Evolutionary conservation across 2,888 invertebrate genomes (phyloP), one percentile per base, ranked within the genome.

Genomic region (Brachylomia viminalis): DNA sequence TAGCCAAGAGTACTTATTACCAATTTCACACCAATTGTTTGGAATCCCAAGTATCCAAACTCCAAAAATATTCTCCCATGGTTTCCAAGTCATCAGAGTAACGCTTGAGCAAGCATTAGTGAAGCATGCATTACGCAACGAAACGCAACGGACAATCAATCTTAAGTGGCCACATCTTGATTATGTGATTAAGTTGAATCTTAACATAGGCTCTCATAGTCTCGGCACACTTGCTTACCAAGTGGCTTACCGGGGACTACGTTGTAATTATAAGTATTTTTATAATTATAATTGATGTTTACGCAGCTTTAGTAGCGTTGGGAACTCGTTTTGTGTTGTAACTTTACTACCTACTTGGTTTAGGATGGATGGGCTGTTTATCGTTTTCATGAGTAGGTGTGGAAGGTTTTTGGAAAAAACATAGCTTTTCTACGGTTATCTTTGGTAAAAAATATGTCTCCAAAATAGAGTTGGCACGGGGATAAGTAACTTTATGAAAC

Each of bases 151-250:
- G 88, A 91, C 92, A 93, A 93, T 93, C 92, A 91, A 93, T 93
- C 93, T 92, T 87, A 86, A 88, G 87, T 87, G 91, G 89, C 89
- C 84, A 92, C 91, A 90, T 91, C 92, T 93, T 92, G 93, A 94
- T 94, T 94, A 93, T 94, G 91, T 93, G 93, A 94, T 95, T 94
- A 95, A 93, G 92, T 93, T 92, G 91, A 88, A 90, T 91, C 77
- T 77, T 77, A 59, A 76, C 76, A 49, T 75, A 79, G 72, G 86
- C 73, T 66, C 79, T 80, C 82, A 69, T 80, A 82, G 82, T 81
- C 72, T 75, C 33, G 20, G 23, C 80, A 85, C 84, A 83, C 85
- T 81, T 79, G 72, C 76, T 47, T 70, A 58, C 71, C 79, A 70
- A 81, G 84, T 80, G 87, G 75, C 82, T 79, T 77, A 79, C 78